These are phyloP conservation scores for Lophius americanus DNA, from an alignment of 2,797 vertebrate genomes.

Conservation along the genomic window DNA sequence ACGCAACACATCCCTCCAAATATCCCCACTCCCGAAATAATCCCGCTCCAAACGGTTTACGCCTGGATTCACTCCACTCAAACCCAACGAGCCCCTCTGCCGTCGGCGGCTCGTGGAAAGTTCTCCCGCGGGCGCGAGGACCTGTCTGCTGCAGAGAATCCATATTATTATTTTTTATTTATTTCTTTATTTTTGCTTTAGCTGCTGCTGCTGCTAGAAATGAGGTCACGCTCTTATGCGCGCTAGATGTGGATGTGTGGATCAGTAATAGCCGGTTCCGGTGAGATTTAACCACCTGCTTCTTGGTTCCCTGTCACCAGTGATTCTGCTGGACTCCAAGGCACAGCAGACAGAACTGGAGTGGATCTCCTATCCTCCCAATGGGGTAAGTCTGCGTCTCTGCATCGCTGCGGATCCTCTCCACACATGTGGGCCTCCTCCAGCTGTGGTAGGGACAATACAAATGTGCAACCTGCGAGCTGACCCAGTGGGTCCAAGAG, in stretches of 20 bases:
- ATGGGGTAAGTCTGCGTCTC: constrained; percentile 88
- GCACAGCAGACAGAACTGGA: constrained; percentile 99
- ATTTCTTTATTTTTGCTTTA: constrained; percentile 17
- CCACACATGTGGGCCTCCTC: background rate
- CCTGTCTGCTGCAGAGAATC: constrained; percentile 44
- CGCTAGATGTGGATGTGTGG: constrained; percentile 53
- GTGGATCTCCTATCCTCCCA: constrained; percentile 99
- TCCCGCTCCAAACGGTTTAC: too few species aligned
- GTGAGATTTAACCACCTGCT: constrained; percentile 77
- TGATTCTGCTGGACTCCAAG: constrained; percentile 98
- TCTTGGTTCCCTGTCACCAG: constrained; percentile 84
- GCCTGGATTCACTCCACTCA: too few species aligned
- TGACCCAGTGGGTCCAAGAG: background rate
- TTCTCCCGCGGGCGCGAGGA: constrained; percentile 27
- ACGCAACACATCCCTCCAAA: constrained; percentile 18
- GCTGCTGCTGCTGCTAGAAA: constrained; percentile 56
- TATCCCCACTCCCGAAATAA: too few species aligned
- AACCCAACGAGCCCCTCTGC: too few species aligned
- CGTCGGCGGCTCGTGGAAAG: constrained; percentile 13
- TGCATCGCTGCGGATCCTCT: constrained; percentile 13
- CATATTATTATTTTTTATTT: background rate
- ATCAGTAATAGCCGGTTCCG: constrained; percentile 37
- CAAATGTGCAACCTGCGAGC: constrained; percentile 4
- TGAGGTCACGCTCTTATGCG: constrained; percentile 63
- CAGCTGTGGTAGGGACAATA: constrained; percentile 34